phyloP scores from a whole-genome alignment of 2,797 vertebrate species.

The Buphagus erythrorhynchus region DNA sequence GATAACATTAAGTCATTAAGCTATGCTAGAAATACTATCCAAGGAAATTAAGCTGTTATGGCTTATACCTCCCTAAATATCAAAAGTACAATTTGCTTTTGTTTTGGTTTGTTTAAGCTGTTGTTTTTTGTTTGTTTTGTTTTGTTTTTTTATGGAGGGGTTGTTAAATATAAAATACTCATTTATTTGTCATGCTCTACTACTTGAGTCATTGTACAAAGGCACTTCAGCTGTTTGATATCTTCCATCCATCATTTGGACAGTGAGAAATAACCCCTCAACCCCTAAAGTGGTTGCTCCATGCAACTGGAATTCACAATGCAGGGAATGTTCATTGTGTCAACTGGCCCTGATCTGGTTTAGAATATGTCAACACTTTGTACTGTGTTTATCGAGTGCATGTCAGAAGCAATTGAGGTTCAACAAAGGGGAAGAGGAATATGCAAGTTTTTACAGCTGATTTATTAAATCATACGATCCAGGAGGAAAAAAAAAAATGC shows the following conservation, averaged over 20 bases:
- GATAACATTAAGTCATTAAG: not conserved
- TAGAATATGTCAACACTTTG: not conserved
- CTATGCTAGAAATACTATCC: not conserved
- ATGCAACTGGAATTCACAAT: not conserved
- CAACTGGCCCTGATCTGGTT: not conserved
- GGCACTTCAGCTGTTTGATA: not conserved
- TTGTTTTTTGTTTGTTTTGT: not conserved
- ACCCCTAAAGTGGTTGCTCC: not conserved
- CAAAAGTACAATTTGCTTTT: not conserved
- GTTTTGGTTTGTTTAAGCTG: not conserved
- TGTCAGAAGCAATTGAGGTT: not conserved
- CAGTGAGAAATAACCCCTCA: constrained; percentile 14
- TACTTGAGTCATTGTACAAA: not conserved
- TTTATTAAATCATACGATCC: not conserved
- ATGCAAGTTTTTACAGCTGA: not conserved
- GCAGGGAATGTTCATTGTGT: not conserved
- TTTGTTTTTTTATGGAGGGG: not conserved
- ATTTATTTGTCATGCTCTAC: not conserved
- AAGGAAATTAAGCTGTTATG: not conserved
- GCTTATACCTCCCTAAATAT: not conserved
- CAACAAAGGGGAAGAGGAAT: not conserved
- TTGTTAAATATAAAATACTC: not conserved
- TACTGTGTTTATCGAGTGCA: not conserved
- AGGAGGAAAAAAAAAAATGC: accelerated
- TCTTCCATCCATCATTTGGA: constrained; percentile 16